Evolutionary conservation across 2,113 vertebrate genomes (phyloP), one percentile per base, ranked within the genome.

Genomic region (Heterochromis multidens): DNA sequence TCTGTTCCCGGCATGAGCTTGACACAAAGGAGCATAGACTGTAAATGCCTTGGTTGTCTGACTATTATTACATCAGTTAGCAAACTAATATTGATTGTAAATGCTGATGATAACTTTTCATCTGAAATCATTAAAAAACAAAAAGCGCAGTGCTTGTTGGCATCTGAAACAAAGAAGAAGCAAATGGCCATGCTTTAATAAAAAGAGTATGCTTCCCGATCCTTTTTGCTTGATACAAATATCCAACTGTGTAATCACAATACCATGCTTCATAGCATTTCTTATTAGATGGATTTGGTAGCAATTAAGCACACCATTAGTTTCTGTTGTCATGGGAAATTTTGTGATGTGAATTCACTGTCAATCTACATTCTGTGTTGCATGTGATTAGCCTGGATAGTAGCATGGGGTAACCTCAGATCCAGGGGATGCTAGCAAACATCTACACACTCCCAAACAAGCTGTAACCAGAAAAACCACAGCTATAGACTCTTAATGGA

Each of bases 351-450:
- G 33, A 52, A 57, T 67, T 77, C 16, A 49, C 23, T 4, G 37
- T 52, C 33, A 43, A 57, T 79, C 7, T 61, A 82, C 49, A 33
- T n/a, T 77, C 61, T 57, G 81, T 29, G 82, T 79, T 87, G 90
- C 81, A 83, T 88, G 88, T 85, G 80, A 94, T 91, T 80, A 88
- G 88, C 82, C 84, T 62, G 80, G 82, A 87, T 81, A 62, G 13
- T 81, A 87, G 88, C 79, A 25, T 25, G 81, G 80, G 70, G 76
- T 3, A 11, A 25, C 77, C 56, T 83, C 84, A 76, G 87, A 79
- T 81, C 86, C 81, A 81, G 29, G 14, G 33, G 35, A 37, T 31
- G 35, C 76, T 80, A 83, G 77, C 70, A 79, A 56, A 85, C 81
- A 76, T 61, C 62, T 60, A 63, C 81, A 57, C 4, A 1, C 74